A percentile compares a stretch with the other conserved stretches of the same genome.
Conservation (phyloP, 2,797 vertebrate genomes). For the Aphelocoma californica region DNA sequence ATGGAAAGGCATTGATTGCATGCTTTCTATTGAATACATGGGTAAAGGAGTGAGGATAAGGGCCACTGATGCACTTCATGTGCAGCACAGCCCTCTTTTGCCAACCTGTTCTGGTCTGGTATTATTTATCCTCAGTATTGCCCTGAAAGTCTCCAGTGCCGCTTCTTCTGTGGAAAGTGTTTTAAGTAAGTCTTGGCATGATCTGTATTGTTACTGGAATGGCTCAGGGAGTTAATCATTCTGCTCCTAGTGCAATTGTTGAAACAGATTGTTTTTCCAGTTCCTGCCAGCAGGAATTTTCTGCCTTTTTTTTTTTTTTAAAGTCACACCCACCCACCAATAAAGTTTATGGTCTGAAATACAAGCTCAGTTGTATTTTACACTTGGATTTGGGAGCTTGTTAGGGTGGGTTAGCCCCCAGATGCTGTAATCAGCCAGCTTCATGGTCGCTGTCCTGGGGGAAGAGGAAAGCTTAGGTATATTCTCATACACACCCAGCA, state of each 20-base stretch:
- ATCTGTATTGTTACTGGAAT: constrained; percentile 37
- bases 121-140: background rate
- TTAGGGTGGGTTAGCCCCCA: background rate
- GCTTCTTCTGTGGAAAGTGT: background rate
- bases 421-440: background rate
- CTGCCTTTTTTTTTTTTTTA: background rate
- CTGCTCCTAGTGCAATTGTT: constrained; percentile 14
- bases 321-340: background rate
- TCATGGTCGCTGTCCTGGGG: background rate
- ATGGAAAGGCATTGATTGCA: background rate
- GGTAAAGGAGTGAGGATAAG: background rate
- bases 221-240: constrained; percentile 12
- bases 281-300: constrained; percentile 29
- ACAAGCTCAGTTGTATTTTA: background rate
- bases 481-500: background rate
- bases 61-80: background rate
- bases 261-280: constrained; percentile 49
- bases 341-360: constrained; percentile 27
- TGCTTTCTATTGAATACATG: accelerated
- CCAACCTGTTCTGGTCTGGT: background rate
- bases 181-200: constrained; percentile 30
- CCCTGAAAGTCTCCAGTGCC: background rate
- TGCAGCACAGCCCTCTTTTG: background rate
- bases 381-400: background rate
- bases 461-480: background rate